Evolutionary conservation across 1,140 invertebrate species (phyloP).

Genomic region (Brachionus asplanchnoidis): DNA sequence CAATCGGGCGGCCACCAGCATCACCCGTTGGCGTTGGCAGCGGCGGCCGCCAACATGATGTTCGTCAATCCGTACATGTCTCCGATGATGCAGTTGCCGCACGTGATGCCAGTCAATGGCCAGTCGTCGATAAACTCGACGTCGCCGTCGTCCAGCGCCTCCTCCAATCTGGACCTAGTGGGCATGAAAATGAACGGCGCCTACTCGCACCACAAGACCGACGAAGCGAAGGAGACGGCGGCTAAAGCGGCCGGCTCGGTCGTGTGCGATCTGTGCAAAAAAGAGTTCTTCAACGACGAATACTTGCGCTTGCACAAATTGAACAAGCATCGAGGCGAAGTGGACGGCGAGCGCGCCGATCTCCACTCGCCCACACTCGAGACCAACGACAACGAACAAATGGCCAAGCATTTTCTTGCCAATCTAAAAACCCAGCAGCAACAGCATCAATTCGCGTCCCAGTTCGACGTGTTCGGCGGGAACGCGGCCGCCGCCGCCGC

Average conservation of each 20-base stretch:
- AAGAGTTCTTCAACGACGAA: slow-evolving; percentile 39
- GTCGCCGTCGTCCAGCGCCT: neutral
- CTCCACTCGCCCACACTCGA: neutral
- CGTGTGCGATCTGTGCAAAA: slow-evolving; percentile 26
- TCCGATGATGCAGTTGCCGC: slow-evolving; percentile 40
- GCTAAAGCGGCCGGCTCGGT: neutral
- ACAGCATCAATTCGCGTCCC: slow-evolving; percentile 15
- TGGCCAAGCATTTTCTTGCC: neutral
- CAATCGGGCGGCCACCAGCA: neutral
- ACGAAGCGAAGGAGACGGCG: neutral
- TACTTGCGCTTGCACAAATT: slow-evolving; percentile 23
- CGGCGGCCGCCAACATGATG: slow-evolving; percentile 38
- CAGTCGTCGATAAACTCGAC: neutral
- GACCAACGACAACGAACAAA: neutral
- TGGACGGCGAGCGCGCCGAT: neutral
- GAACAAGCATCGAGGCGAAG: slow-evolving; percentile 1
- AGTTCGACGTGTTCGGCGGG: slow-evolving; percentile 33
- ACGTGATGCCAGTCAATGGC: neutral
- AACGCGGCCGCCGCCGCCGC: slow-evolving; percentile 33
- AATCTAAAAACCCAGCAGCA: slow-evolving; percentile 5
- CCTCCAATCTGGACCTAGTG: neutral
- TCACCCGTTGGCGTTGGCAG: slow-evolving; percentile 12
- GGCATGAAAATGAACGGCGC: neutral
- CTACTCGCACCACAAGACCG: neutral
- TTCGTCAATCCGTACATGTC: slow-evolving; percentile 41